Evolutionary conservation across 2,113 vertebrate species (phyloP).

Genomic region (Oncorhynchus kisutch): DNA sequence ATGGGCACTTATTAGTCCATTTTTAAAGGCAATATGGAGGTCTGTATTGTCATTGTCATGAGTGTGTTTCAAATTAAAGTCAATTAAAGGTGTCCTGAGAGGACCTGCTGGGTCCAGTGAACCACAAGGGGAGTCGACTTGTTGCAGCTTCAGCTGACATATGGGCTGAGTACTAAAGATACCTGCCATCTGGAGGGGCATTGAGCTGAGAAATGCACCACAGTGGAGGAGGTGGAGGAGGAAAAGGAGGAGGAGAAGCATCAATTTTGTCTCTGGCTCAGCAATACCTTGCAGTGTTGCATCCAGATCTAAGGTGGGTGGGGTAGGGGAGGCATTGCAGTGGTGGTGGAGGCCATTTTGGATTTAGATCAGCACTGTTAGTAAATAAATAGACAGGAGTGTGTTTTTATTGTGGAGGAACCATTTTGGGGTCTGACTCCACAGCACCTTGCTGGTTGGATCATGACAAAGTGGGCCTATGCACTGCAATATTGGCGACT

Average conservation of each 20-base stretch:
- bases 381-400: neutral
- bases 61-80: slow-evolving; percentile 57
- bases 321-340: slow-evolving; percentile 3
- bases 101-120: slow-evolving; percentile 23
- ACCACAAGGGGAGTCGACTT: slow-evolving; percentile 31
- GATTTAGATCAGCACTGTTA: neutral
- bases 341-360: neutral
- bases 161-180: slow-evolving; percentile 36
- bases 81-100: slow-evolving; percentile 47
- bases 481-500: slow-evolving; percentile 3
- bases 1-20: slow-evolving; percentile 29
- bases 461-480: neutral
- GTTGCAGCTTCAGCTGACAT: slow-evolving; percentile 42
- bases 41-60: slow-evolving; percentile 39
- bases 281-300: too few relatives aligned
- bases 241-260: too few relatives aligned
- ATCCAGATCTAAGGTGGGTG: too few relatives aligned
- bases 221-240: too few relatives aligned
- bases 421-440: neutral
- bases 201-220: too few relatives aligned
- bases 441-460: neutral
- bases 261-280: too few relatives aligned
- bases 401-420: neutral
- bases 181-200: too few relatives aligned
- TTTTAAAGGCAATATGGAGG: slow-evolving; percentile 27